Base-by-base conservation (phyloP, 2,113 vertebrate genomes). In the Prunella fulvescens region DNA sequence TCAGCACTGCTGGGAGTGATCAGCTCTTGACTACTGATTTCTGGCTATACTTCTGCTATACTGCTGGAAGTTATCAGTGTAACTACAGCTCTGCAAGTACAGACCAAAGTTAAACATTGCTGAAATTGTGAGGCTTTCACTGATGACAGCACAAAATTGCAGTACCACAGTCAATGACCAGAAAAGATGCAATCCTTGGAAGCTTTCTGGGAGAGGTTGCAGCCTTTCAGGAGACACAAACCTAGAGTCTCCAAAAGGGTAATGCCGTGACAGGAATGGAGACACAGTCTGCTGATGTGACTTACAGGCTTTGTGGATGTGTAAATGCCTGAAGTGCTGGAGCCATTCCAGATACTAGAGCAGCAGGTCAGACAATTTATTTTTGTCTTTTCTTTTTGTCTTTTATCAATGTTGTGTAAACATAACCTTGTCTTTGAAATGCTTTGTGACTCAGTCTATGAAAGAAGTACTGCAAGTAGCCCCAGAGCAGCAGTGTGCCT, bases 61-160 rank as follows among this genome's bases (percentile, higher is more conserved):
- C 25, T 86, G 26, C n/a, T 29, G 26, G 18, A 74, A 84, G 14
- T 44, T 64, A 70, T 1, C 47, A 17, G 28, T 6, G 7, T 50
- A 57, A 70, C 47, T 42, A 19, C 20, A 71, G 10, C 35, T 62
- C 69, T 70, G 25, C 60, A 66, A 33, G 72, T 84, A 45, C 69
- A 70, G 28, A 80, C 56, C 20, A 20, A 17, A 39, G 12, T 57
- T 42, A 45, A 90, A 33, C 3, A 12, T 16, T 3, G 3, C 45
- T 77, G 80, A 86, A 90, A 61, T 12, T 28, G 33, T 35, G 70
- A 56, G 20, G 24, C 18, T 78, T 81, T 60, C 65, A 54, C 22
- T 1, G 0, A 33, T 1, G 2, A 33, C 14, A 29, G 20, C 8
- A 19, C 1, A 2, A 64, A 50, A 56, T 42, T 54, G 29, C 61